These are phyloP conservation scores for Candoia aspera DNA, from an alignment of 2,113 vertebrate species.

Conservation along the genomic window DNA sequence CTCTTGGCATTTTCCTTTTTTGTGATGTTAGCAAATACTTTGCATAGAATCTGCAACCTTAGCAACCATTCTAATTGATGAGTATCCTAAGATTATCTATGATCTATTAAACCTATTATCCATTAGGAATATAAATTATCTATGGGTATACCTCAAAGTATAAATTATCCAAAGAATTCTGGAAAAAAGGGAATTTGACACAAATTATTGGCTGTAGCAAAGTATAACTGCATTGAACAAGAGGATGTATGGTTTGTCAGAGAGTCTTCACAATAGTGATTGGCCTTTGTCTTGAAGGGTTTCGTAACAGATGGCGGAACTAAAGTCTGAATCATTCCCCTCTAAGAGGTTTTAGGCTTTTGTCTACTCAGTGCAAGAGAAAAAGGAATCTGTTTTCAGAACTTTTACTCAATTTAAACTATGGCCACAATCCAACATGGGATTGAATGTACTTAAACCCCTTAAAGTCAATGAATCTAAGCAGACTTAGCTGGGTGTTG, in stretches of 20 bases:
- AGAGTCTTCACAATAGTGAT: not conserved
- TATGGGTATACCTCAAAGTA: not conserved
- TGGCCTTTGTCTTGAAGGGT: not conserved
- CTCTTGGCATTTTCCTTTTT: conserved; percentile 33
- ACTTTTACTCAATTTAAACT: conserved; percentile 51
- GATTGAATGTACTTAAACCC: conserved; percentile 43
- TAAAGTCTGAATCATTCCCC: not conserved
- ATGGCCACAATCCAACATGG: conserved; percentile 40
- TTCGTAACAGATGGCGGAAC: conserved; percentile 51
- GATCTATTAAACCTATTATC: not conserved
- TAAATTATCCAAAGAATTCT: not conserved
- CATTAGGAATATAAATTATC: not conserved
- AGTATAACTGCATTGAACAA: not conserved
- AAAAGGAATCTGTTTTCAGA: conserved; percentile 10
- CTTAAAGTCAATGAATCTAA: conserved; percentile 21
- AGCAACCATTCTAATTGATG: not conserved
- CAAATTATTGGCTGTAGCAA: not conserved
- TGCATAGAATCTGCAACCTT: not conserved
- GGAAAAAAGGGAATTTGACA: not conserved
- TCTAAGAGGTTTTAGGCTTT: conserved; percentile 50
- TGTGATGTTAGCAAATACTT: not conserved
- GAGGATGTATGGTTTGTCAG: not conserved
- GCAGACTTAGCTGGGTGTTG: not conserved
- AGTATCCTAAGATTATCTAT: not conserved
- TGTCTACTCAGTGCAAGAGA: conserved; percentile 47